These are phyloP conservation scores for Zeuzera pyrina DNA, from an alignment of 2,888 invertebrate genomes.

Conservation along the genomic window DNA sequence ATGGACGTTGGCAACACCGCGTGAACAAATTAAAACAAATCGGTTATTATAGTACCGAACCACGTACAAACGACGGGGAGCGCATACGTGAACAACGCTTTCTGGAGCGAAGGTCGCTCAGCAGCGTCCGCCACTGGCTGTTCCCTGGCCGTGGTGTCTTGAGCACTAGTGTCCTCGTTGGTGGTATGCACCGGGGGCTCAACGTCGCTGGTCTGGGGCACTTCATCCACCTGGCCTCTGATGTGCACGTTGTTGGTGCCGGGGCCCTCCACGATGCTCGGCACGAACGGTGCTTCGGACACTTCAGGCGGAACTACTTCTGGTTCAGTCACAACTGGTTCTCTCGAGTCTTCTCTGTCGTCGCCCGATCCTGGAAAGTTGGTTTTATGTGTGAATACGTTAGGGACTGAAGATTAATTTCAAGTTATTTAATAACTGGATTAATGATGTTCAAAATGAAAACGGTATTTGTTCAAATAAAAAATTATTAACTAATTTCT, in stretches of 20 bases:
- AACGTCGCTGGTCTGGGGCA: conserved; percentile 9
- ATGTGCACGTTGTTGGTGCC: conserved; percentile 35
- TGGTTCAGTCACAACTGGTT: too few relatives aligned
- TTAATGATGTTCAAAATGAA: too few relatives aligned
- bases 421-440: too few relatives aligned
- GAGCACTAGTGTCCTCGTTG: conserved; percentile 6
- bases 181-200: conserved; percentile 6
- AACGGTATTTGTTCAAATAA: too few relatives aligned
- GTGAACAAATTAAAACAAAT: conserved; percentile 79
- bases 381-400: too few relatives aligned
- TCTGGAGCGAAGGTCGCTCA: conserved; percentile 66
- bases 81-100: conserved; percentile 81
- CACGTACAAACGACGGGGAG: conserved; percentile 88
- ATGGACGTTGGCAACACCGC: neutral
- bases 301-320: too few relatives aligned
- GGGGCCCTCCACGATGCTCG: conserved; percentile 34
- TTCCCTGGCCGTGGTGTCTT: conserved; percentile 20
- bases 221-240: conserved; percentile 19
- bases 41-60: conserved; percentile 87
- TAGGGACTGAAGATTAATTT: too few relatives aligned
- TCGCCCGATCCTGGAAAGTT: conserved; percentile 45
- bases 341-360: conserved; percentile 9
- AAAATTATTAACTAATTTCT: too few relatives aligned
- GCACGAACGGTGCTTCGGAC: conserved; percentile 34
- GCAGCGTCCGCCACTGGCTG: conserved; percentile 41